Base-by-base conservation (phyloP, 2,797 vertebrate genomes). In the Microchirus variegatus region DNA sequence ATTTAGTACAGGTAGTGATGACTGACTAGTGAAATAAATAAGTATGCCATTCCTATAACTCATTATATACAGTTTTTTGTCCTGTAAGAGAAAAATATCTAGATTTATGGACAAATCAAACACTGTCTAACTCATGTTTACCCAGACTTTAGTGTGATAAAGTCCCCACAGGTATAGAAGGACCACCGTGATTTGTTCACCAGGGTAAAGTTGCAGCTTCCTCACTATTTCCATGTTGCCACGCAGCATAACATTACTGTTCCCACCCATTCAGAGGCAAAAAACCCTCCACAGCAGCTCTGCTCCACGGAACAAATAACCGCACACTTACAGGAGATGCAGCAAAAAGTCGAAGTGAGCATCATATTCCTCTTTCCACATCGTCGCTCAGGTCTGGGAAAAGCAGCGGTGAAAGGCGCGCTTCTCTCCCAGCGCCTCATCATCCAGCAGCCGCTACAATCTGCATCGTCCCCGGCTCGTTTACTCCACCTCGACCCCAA, bases 301-400 rank as follows among this genome's bases (percentile, higher is more conserved):
- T 1, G 46, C 2, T 47, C 0, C 9, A 4, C 14, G 17, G 17
- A 9, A 7, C 3, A 9, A 36, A 12, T 16, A 14, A 1, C 49
- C 0, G n/a, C n/a, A 37, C 63, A 94, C 93, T 94, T 79, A 94
- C 93, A 94, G 93, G 31, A 94, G 81, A 4, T 93, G 90, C 69
- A 94, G 83, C 66, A 94, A 65, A 85, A 93, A 91, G 84, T 94
- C 89, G 78, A 94, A 94, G 81, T 94, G 93, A 73, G 83, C 87
- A 67, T 94, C 91, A 65, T 93, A 94, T 88, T 94, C 93, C 18
- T 92, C 88, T 61, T 91, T 94, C 93, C 93, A 94, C 93, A 94
- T 93, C 61, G 69, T 89, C 63, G 57, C 74, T 73, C 38, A 46
- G 71, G 44, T 68, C 46, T 50, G 17, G 56, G 53, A 10, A 59